A percentile compares a stretch with the other conserved stretches of the same genome.
Conservation (phyloP, 1,140 invertebrate species). For the Ceratina australensis region DNA sequence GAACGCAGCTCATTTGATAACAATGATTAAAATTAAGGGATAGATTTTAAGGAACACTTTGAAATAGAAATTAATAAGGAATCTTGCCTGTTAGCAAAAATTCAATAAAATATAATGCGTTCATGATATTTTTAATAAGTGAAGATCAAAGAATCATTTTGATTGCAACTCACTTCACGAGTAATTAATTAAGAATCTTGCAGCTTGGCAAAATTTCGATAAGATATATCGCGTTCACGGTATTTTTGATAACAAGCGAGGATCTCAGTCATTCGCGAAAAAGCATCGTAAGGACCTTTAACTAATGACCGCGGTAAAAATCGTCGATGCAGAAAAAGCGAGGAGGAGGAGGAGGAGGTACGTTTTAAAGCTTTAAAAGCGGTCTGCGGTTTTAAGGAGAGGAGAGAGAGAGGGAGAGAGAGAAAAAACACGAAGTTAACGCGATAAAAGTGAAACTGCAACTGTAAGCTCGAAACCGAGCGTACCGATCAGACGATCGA, state of each 20-base stretch:
- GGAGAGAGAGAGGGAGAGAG: background rate
- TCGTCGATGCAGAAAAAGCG: background rate
- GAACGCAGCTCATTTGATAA: too few species aligned
- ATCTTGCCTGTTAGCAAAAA: too few species aligned
- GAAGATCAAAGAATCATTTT: too few species aligned
- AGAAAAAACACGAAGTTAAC: background rate
- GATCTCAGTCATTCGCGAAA: background rate
- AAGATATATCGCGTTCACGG: too few species aligned
- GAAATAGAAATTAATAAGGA: too few species aligned
- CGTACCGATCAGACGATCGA: background rate
- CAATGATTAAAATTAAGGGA: too few species aligned
- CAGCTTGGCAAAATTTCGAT: too few species aligned
- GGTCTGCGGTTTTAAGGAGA: background rate
- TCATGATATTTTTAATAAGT: background rate
- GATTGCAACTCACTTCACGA: too few species aligned
- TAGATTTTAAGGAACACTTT: too few species aligned
- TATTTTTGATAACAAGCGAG: background rate
- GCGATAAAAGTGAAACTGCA: slow-evolving; percentile 6
- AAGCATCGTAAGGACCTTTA: background rate
- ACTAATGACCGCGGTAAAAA: background rate
- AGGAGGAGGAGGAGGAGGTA: background rate
- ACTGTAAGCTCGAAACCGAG: background rate
- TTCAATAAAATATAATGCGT: too few species aligned
- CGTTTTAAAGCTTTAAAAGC: background rate
- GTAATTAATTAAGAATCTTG: too few species aligned